phyloP scores from a whole-genome alignment of 2,113 vertebrate genomes.

The Hemiprocne comata region DNA sequence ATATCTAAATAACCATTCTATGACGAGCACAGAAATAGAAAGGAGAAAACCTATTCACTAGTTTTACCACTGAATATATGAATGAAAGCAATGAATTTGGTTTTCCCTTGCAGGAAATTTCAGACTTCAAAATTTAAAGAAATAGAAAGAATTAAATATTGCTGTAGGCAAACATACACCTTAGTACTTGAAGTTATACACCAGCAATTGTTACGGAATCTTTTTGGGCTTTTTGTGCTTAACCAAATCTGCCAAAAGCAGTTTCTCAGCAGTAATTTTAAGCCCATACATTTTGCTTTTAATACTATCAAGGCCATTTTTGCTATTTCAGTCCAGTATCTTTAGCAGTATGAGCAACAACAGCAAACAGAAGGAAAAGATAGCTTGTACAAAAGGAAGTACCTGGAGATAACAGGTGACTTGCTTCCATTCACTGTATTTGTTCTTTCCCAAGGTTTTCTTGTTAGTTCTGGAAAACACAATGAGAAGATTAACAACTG shows the following conservation, averaged over 20 bases:
- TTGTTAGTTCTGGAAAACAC: conserved; percentile 88
- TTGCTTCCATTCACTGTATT: conserved; percentile 98
- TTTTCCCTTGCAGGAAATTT: not conserved
- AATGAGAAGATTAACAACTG: not conserved
- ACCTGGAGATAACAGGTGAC: conserved; percentile 98
- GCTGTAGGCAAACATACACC: not conserved
- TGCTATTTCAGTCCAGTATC: not conserved
- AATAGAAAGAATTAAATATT: not conserved
- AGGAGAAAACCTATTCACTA: not conserved
- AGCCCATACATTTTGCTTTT: not conserved
- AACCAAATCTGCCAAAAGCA: not conserved
- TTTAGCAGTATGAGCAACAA: not conserved
- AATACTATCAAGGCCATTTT: not conserved
- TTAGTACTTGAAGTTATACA: not conserved
- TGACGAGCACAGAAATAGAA: not conserved
- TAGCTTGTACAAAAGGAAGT: conserved; percentile 14
- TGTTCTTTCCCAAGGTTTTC: conserved; percentile 97
- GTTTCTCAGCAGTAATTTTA: not conserved
- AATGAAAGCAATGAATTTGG: not conserved
- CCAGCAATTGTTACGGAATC: not conserved
- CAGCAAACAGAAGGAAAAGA: not conserved
- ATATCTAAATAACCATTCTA: not conserved
- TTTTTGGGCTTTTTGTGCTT: not conserved
- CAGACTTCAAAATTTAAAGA: not conserved
- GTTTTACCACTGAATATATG: not conserved